These are phyloP conservation scores for Chlorodrepanis virens DNA, from an alignment of 2,113 vertebrate species.

Conservation along the genomic window DNA sequence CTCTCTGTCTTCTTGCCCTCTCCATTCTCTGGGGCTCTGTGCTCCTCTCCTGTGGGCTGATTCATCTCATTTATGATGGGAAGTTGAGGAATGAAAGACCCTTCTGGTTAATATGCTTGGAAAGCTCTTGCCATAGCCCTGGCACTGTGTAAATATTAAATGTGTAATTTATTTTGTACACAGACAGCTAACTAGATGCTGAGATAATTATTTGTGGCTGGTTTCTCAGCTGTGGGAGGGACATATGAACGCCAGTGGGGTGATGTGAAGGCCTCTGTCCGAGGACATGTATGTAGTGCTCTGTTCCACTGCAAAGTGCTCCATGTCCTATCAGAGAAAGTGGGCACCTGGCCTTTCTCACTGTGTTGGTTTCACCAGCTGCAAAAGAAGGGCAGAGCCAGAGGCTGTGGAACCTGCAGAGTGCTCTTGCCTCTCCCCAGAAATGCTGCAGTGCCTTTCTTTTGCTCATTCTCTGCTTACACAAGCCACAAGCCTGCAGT, in stretches of 20 bases:
- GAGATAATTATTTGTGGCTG: background rate
- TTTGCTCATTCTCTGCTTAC: background rate
- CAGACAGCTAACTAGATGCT: background rate
- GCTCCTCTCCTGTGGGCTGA: background rate
- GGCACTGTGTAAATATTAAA: background rate
- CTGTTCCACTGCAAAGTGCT: background rate
- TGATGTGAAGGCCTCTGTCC: background rate
- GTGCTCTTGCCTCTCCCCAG: background rate
- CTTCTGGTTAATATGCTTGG: background rate
- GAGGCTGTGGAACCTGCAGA: background rate
- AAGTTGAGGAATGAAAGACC: background rate
- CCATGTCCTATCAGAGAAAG: accelerated
- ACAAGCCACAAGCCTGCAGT: accelerated
- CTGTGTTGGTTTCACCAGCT: background rate
- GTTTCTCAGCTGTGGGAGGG: background rate
- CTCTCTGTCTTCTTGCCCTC: background rate
- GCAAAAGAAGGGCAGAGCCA: background rate
- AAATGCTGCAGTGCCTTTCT: background rate
- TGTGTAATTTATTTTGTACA: background rate
- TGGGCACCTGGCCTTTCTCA: background rate
- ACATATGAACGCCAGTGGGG: background rate
- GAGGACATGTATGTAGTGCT: accelerated
- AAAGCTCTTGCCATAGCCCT: background rate
- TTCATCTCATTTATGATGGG: background rate
- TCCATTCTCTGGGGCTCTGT: background rate